Base-by-base conservation (phyloP, 2,888 invertebrate species). In the Hecatera dysodea region DNA sequence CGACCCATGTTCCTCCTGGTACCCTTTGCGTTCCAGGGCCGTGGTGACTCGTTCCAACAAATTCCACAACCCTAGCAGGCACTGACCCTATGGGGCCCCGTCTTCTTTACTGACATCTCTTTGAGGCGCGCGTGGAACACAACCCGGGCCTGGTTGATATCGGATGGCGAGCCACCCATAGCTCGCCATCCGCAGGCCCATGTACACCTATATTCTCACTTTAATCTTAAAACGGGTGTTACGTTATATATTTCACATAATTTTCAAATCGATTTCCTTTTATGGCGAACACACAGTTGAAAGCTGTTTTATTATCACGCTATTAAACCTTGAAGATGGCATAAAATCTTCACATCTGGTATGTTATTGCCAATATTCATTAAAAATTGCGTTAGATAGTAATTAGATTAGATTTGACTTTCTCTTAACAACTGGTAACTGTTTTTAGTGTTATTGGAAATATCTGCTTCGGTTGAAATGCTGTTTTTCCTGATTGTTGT, bases 341-440 rank as follows among this genome's bases (percentile, higher is more conserved):
- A 75, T 79, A 56, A 79, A 60, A 42, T 64, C 61, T 66, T 66
- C 73, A 56, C 72, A 78, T 76, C 79, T 72, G 71, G 27, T 3
- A 22, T 57, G 62, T 48, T 50, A 71, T 44, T 50, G 29, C 15
- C 50, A 36, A 61, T 57, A 17, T 78, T 57, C 50, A 78, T 78
- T 66, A 78, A 78, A 76, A 78, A 76, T 46, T 57, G 61, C 56
- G n/a, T 42, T 61, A 52, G 33, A 52, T 61, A 42, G 19, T 61
- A 46, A 75, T 71, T 56, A 42, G 33, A 29, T 71, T 66, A n/a
- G 39, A 22, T 55, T n/a, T 36, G 7, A 33, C 59, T 55, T 75
- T 63, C 50, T 9, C 62, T 48, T 29, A n/a, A n/a, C 9, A 11
- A 53, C 5, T 29, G 17, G 33, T 17, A 24, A 48, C 19, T 48